phyloP scores from a whole-genome alignment of 1,140 invertebrate genomes.

The Cheumatopsyche charites region DNA sequence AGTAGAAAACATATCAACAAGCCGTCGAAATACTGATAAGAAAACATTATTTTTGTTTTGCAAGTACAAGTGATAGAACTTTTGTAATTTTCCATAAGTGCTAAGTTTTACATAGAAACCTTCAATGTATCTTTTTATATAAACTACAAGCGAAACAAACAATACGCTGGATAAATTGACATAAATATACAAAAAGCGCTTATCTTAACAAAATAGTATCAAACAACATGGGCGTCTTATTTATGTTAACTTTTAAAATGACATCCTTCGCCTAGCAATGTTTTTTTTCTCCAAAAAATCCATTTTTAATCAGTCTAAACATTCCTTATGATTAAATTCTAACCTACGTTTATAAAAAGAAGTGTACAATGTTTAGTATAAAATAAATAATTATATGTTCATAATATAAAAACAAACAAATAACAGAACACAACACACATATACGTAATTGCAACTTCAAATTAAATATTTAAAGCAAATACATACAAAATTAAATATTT shows the following conservation, averaged over 20 bases:
- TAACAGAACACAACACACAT: background rate
- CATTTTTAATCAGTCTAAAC: slow-evolving; percentile 46
- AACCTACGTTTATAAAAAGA: slow-evolving; percentile 4
- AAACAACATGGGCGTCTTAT: slow-evolving; percentile 43
- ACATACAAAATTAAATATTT: background rate
- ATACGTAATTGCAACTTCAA: background rate
- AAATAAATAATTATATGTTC: background rate
- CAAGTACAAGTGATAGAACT: slow-evolving; percentile 21
- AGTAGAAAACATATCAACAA: no score
- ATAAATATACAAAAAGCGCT: slow-evolving; percentile 47
- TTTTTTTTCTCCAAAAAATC: slow-evolving; percentile 32
- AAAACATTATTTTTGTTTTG: slow-evolving; percentile 14
- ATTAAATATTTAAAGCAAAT: background rate
- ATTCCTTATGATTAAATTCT: slow-evolving; percentile 39
- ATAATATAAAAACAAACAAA: slow-evolving; percentile 1
- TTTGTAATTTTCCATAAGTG: slow-evolving; percentile 18
- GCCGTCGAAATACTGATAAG: background rate
- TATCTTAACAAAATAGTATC: slow-evolving; percentile 38
- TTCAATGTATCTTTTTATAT: slow-evolving; percentile 21
- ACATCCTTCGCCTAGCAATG: slow-evolving; percentile 21
- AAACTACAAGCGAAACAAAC: slow-evolving; percentile 42
- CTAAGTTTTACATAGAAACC: slow-evolving; percentile 22
- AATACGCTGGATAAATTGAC: slow-evolving; percentile 44
- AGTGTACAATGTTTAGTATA: background rate
- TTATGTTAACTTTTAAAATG: background rate